Base-by-base conservation (phyloP, 2,797 vertebrate species). In the Pipistrellus nathusii region DNA sequence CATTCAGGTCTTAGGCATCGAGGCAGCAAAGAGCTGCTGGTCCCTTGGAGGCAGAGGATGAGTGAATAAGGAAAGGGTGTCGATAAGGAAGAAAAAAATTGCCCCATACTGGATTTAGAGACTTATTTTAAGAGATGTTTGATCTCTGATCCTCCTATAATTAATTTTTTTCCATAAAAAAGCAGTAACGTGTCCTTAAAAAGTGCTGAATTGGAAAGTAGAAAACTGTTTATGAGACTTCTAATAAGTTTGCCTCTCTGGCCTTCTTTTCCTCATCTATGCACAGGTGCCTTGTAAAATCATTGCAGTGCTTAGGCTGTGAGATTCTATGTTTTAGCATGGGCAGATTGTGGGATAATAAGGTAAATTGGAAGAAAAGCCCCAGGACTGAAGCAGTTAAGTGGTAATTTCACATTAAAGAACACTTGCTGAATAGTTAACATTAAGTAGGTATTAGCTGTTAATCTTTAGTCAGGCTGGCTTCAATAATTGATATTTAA, bases 401-500 rank as follows among this genome's bases (percentile, higher is more conserved):
- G 53, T 66, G 90, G 21, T 84, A 94, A 94, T 84, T 92, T 53
- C 23, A 81, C 48, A 94, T 93, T 96, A 87, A 93, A 93, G 68
- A 86, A 10, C 87, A 20, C 88, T 96, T 95, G 69, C 76, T 96
- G 41, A 89, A 83, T 48, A 80, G 94, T 94, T 95, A 96, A 94
- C 82, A 91, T 94, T 90, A 96, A 97, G 95, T 55, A 93, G 91
- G 51, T 80, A 55, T 27, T 95, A 48, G 15, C 80, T 97, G 91
- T 97, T 95, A 97, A 93, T 94, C 88, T 53, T 94, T 14, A 87
- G 72, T 23, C 5, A 83, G 75, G 21, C 85, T 95, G 66, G 85
- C 90, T 96, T 91, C 78, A 94, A 78, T 96, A 96, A 91, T 95
- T 97, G 96, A 97, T 94, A 94, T 95, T 96, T 97, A 92, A 90